Evolutionary conservation across 2,888 invertebrate genomes (phyloP), one percentile per base, ranked within the genome.

Genomic region (Cloeon dipterum): DNA sequence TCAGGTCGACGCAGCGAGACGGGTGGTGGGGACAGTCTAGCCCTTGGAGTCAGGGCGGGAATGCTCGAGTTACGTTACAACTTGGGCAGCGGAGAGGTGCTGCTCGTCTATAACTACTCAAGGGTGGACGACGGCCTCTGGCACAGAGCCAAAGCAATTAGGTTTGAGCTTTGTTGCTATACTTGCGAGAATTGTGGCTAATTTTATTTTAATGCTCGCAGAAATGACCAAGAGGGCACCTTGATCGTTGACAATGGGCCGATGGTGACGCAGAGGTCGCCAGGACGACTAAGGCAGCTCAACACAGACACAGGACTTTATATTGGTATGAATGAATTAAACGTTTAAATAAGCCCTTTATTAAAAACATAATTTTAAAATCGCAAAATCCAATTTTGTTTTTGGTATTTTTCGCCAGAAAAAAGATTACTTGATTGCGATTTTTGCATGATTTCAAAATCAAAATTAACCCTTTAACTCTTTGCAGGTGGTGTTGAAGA

Each of bases 261-360:
- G 36, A 74, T 79, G 4, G 66, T 76, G 19, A 76, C 79, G 1
- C 74, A 75, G 35, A 72, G 76, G 46, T 78, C 88, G 10, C 85
- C 85, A 1, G 89, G 89, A 35, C 74, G 74, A 50, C 66, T 85
- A 43, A 73, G 76, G 46, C 79, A 82, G 53, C 63, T 86, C 34
- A 83, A 86, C 54, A 79, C 82, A 10, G 76, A 86, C 50, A 81
- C 82, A 42, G 82, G 86, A 44, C 70, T 91, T 36, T 91, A 77
- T 58, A 73, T 91, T 49, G 91, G 91, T 83, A 58, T n/a, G n/a
- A n/a, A n/a, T n/a, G n/a, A n/a, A n/a, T n/a, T n/a, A n/a, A n/a
- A n/a, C n/a, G n/a, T n/a, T n/a, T n/a, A n/a, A n/a, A n/a, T n/a
- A n/a, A n/a, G n/a, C n/a, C n/a, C n/a, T n/a, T n/a, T n/a, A n/a